Percentiles rank a stretch among this genome's conserved stretches.
Evolutionary conservation across 2,797 vertebrate species (phyloP).

Genomic region (Miichthys miiuy): DNA sequence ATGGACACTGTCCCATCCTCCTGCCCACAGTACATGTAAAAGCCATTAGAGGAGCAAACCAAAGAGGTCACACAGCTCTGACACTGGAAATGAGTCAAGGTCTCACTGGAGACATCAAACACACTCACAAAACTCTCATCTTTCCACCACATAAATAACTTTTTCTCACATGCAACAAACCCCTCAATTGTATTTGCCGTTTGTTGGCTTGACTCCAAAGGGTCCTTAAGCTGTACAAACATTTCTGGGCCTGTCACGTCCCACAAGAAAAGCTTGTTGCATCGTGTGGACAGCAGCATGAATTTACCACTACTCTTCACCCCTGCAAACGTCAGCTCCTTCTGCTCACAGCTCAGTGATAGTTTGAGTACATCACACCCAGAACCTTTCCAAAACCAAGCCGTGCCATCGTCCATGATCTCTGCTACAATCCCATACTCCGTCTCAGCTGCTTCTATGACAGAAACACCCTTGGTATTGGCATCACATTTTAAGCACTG

Average conservation of each 20-base stretch:
- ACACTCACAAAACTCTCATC: slow-evolving; percentile 65
- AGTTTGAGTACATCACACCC: slow-evolving; percentile 58
- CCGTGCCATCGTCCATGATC: slow-evolving; percentile 71
- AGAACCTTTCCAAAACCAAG: slow-evolving; percentile 78
- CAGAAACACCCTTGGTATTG: not conserved
- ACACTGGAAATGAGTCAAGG: slow-evolving; percentile 71
- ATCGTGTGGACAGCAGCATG: slow-evolving; percentile 77
- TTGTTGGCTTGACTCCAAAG: slow-evolving; percentile 20
- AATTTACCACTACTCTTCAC: slow-evolving; percentile 70
- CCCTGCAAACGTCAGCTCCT: slow-evolving; percentile 70
- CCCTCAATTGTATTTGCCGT: slow-evolving; percentile 51
- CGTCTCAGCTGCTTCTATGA: slow-evolving; percentile 57
- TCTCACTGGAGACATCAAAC: slow-evolving; percentile 63
- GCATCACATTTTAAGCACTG: slow-evolving; percentile 21
- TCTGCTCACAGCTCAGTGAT: slow-evolving; percentile 55
- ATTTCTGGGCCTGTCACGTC: slow-evolving; percentile 62
- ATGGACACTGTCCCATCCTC: slow-evolving; percentile 76
- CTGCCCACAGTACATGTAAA: slow-evolving; percentile 82
- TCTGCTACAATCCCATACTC: slow-evolving; percentile 53
- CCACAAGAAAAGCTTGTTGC: slow-evolving; percentile 78
- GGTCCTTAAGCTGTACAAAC: slow-evolving; percentile 70
- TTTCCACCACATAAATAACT: slow-evolving; percentile 78
- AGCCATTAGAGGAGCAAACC: slow-evolving; percentile 65
- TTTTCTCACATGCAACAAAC: slow-evolving; percentile 62
- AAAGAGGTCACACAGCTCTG: slow-evolving; percentile 77